Percentiles rank a stretch among this genome's conserved stretches.
phyloP scores from a whole-genome alignment of 2,888 invertebrate species.

The Dolichomitus sp. region DNA sequence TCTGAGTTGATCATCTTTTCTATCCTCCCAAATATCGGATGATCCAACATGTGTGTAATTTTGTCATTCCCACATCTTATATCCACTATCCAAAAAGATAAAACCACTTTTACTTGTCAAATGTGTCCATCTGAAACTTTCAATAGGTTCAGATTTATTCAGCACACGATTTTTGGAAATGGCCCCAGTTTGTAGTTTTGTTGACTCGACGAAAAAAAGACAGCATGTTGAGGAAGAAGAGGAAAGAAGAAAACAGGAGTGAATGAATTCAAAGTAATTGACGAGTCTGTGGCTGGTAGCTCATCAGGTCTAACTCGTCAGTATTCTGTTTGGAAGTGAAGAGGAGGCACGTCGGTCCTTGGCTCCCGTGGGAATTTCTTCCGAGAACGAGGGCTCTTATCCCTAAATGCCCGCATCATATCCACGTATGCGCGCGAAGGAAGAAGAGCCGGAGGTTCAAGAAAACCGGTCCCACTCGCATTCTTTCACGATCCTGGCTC shows the following conservation, averaged over 20 bases:
- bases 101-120: too few species aligned
- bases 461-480: conserved; percentile 54
- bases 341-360: conserved; percentile 52
- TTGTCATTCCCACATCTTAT: too few species aligned
- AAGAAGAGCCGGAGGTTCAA: conserved; percentile 45
- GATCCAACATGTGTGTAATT: too few species aligned
- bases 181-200: background rate
- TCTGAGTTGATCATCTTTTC: background rate
- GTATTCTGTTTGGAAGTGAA: conserved; percentile 20
- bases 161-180: too few species aligned
- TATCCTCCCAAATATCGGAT: too few species aligned
- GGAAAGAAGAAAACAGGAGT: background rate
- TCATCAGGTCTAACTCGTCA: conserved; percentile 34
- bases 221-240: background rate
- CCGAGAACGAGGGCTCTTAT: conserved; percentile 63
- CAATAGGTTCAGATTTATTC: too few species aligned
- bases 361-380: conserved; percentile 71
- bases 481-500: conserved; percentile 67
- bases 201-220: background rate
- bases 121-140: too few species aligned
- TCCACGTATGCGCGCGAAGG: conserved; percentile 59
- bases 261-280: conserved; percentile 26
- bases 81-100: too few species aligned
- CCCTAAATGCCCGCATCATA: conserved; percentile 68
- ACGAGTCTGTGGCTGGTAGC: conserved; percentile 33